These are phyloP conservation scores for Steinernema carpocapsae DNA, from an alignment of 2,888 invertebrate genomes.

Conservation along the genomic window DNA sequence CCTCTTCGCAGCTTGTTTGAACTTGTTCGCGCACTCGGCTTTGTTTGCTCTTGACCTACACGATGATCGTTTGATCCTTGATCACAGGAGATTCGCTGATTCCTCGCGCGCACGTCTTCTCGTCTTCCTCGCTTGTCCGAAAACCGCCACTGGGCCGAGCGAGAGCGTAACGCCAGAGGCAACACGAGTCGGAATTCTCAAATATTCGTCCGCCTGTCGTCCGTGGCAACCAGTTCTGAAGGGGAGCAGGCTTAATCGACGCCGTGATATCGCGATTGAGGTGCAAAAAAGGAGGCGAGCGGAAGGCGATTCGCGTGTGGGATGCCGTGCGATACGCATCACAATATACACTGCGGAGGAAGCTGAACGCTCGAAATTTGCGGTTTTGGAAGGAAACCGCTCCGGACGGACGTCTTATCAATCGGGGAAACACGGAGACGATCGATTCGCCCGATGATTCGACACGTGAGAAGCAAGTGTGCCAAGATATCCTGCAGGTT, in stretches of 20 bases:
- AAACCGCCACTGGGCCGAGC: neutral
- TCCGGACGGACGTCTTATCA: too few species aligned
- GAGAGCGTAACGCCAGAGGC: neutral
- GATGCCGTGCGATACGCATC: too few species aligned
- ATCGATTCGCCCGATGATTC: too few species aligned
- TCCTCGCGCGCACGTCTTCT: too few species aligned
- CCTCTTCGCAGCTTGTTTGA: slow-evolving; percentile 31
- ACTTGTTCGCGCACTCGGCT: slow-evolving; percentile 11
- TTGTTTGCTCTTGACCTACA: slow-evolving; percentile 18
- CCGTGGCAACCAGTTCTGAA: neutral
- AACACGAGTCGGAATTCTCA: slow-evolving; percentile 11
- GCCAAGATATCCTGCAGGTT: neutral
- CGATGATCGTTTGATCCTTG: slow-evolving; percentile 26
- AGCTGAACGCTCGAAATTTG: too few species aligned
- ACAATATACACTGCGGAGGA: too few species aligned
- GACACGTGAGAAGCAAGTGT: too few species aligned
- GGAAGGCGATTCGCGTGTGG: neutral
- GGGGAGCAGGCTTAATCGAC: neutral
- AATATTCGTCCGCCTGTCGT: neutral
- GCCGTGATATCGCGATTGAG: neutral
- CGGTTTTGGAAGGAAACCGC: too few species aligned
- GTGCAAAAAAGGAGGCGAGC: neutral
- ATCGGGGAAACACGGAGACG: too few species aligned
- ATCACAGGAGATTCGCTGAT: neutral
- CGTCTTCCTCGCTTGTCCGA: neutral